Conservation (phyloP, 2,888 invertebrate species). For the Limnephilus marmoratus region DNA sequence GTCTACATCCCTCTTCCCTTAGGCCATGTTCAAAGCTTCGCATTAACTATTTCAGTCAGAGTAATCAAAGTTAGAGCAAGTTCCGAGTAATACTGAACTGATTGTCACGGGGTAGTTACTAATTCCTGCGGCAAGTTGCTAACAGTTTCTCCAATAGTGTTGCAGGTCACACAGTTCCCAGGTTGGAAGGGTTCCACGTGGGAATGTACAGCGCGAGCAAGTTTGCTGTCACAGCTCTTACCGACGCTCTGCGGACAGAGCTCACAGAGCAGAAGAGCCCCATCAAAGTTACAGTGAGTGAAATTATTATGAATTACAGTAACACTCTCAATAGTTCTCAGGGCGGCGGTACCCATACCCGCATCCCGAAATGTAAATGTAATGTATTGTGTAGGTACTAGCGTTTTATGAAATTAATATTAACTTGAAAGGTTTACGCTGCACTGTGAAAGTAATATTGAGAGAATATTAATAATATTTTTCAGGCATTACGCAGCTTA, state of each 20-base stretch:
- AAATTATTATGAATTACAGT: neutral
- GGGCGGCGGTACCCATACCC: too few relatives aligned
- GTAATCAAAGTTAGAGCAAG: neutral
- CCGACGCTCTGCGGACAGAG: conserved; percentile 68
- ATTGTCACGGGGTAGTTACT: neutral
- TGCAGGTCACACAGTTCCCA: conserved; percentile 59
- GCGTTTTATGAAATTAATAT: too few relatives aligned
- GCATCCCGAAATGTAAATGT: too few relatives aligned
- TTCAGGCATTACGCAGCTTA: too few relatives aligned
- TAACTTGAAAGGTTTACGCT: too few relatives aligned
- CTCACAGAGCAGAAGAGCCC: conserved; percentile 66
- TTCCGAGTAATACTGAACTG: neutral
- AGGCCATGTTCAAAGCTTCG: neutral
- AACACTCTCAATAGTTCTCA: too few relatives aligned
- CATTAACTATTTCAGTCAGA: neutral
- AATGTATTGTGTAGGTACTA: too few relatives aligned
- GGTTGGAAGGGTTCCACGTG: conserved; percentile 49
- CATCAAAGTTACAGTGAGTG: conserved; percentile 68
- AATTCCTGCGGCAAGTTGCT: neutral
- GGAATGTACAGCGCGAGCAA: conserved; percentile 69
- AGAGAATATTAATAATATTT: too few relatives aligned
- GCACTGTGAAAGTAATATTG: too few relatives aligned
- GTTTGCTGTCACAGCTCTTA: conserved; percentile 68
- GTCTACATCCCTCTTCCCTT: neutral
- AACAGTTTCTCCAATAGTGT: conserved; percentile 39